Percentiles rank a stretch among this genome's conserved stretches.
These are phyloP conservation scores for Etheostoma perlongum DNA, from an alignment of 2,797 vertebrate species.

Conservation along the genomic window DNA sequence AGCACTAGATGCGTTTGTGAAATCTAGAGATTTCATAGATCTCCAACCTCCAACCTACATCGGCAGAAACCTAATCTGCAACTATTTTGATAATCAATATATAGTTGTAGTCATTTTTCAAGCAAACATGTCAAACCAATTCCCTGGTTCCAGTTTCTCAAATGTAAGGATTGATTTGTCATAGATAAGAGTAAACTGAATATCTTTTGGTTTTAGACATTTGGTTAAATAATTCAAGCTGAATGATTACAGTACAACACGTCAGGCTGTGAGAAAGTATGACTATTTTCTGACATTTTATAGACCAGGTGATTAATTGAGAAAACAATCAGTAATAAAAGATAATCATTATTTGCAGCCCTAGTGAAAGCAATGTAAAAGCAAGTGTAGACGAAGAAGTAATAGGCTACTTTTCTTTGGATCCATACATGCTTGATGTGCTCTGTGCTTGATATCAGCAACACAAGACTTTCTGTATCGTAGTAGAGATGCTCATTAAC, in stretches of 20 bases:
- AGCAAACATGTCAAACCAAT: not conserved
- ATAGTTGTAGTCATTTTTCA: not conserved
- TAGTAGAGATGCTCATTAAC: no score
- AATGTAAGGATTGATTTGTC: no score
- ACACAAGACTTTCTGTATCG: not conserved
- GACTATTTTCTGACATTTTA: not conserved
- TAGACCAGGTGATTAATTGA: no score
- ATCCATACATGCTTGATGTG: no score
- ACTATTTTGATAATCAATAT: not conserved
- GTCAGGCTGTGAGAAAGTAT: not conserved
- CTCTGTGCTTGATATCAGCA: not conserved
- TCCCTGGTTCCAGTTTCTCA: not conserved
- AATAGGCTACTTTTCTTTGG: no score
- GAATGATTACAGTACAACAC: not conserved
- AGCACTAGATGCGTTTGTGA: not conserved
- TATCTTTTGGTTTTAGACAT: not conserved
- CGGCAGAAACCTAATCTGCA: not conserved
- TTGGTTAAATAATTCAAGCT: not conserved
- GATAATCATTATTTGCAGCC: no score
- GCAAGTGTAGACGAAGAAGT: not conserved
- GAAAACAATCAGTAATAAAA: not conserved
- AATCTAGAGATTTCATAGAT: not conserved
- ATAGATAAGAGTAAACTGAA: not conserved
- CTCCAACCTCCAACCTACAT: not conserved
- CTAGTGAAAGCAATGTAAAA: not conserved